Evolutionary conservation across 2,797 vertebrate genomes (phyloP), one percentile per base, ranked within the genome.

Genomic region (Hemibagrus guttatus): DNA sequence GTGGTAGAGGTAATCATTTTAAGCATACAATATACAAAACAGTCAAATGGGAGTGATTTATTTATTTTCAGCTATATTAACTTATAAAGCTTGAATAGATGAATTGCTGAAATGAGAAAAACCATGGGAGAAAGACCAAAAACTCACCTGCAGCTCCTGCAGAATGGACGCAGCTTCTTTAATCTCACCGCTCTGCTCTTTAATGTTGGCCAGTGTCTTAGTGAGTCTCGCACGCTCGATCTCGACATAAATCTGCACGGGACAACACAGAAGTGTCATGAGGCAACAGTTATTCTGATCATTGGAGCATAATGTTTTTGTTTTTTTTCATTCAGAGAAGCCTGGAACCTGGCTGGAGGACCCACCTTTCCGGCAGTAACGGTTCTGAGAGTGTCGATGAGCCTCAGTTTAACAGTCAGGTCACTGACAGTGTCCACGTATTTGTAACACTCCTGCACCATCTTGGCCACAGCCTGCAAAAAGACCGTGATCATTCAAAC

Each of bases 371-470:
- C 98, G 92, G 99, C 98, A 56, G 98, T 99, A 87, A 99, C 98
- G 46, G 97, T 98, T 64, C 98, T 95, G 86, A 99, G 96, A 0
- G 98, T 99, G 93, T 99, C 98, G 11, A 99, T 99, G 84, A 99
- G 94, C 81, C 96, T 94, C 91, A 99, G 95, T 93, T 99, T 99
- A 93, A 98, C 95, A 6, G 97, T 95, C 66, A 98, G 92, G 91
- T 99, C 98, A 89, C 95, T 97, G 91, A 97, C 89, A 84, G 96
- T 93, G 87, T 99, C 98, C 81, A 99, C 97, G 0, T 99, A 99
- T 84, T 97, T 96, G 93, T 97, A 99, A 93, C 98, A 99, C 93
- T 99, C 97, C 87, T 99, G 98, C 88, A 99, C 98, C 98, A 99
- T 99, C 95, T 99, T 99, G 90, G 97, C 98, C 93, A 99, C 98